Evolutionary conservation across 1,140 invertebrate genomes (phyloP), one percentile per base, ranked within the genome.

Genomic region (Solenopsis fugax): DNA sequence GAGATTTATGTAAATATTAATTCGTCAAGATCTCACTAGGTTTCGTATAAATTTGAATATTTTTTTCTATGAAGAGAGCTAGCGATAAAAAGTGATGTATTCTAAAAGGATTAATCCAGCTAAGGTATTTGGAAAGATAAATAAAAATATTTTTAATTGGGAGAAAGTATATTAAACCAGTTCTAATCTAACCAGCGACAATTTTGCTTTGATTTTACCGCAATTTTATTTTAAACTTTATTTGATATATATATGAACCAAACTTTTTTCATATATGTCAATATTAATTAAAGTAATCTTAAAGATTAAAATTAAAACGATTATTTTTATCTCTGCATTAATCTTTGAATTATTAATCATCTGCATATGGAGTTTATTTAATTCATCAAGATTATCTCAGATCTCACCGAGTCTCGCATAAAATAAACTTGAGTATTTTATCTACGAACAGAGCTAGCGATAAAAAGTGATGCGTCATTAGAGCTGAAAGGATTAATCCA

Each of bases 401-500:
- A 50, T 34, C 29, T 54, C 7, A 24, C 6, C 34, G n/a, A 13
- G 4, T 18, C n/a, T 60, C 6, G 10, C 41, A 7, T 21, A 45
- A 45, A 62, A 50, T 9, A 7, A 60, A 60, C 21, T 45, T 37
- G 18, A 34, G 9, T 48, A 29, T 72, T 45, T 58, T 81, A 24
- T 21, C 10, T 16, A 10, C 7, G 18, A 48, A n/a, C 10, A 48
- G 50, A 71, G 0, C 5, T 56, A 12, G n/a, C n/a, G 45, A 34
- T 29, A 73, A 72, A 72, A 82, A 58, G 41, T 29, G 65, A 72
- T 48, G 24, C 41, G 24, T 82, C 54, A 73, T 72, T 73, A 48
- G 21, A 56, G 52, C 24, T 48, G 67, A 60, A 82, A 73, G 65
- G 65, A 72, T 81, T 71, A 71, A 82, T 82, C 48, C 9, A 82